Conservation (phyloP, 2,113 vertebrate species). For the Rousettus leschenaultii region DNA sequence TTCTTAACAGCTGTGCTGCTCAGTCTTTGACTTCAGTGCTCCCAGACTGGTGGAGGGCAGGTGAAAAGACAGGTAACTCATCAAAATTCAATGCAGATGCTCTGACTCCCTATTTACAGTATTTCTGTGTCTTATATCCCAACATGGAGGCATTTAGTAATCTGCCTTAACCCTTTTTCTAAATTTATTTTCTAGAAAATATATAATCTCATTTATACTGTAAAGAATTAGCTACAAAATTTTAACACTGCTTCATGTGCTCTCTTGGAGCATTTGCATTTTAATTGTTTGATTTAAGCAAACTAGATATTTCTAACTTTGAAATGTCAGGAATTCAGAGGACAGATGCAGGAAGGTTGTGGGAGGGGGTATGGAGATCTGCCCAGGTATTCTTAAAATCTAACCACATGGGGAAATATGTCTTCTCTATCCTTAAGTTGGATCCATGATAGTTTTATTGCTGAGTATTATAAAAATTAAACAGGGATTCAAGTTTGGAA, state of each 20-base stretch:
- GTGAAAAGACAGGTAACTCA: background rate
- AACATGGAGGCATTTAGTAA: background rate
- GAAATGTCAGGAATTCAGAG: background rate
- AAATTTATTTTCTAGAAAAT: conserved; percentile 32
- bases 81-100: background rate
- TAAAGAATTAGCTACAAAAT: conserved; percentile 23
- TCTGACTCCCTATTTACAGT: background rate
- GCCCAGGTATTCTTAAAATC: background rate
- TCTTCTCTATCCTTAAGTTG: background rate
- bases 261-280: background rate
- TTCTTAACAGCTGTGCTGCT: background rate
- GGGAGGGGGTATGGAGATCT: background rate
- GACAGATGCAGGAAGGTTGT: background rate
- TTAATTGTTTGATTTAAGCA: conserved; percentile 30
- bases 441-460: background rate
- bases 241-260: background rate
- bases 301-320: conserved; percentile 16
- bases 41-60: background rate
- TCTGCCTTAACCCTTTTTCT: background rate
- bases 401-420: background rate
- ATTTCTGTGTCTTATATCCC: background rate
- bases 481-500: background rate
- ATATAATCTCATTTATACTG: background rate
- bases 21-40: background rate
- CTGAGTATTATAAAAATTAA: background rate